These are phyloP conservation scores for Hirudinaria manillensis DNA, from an alignment of 2,888 invertebrate genomes.

Conservation along the genomic window DNA sequence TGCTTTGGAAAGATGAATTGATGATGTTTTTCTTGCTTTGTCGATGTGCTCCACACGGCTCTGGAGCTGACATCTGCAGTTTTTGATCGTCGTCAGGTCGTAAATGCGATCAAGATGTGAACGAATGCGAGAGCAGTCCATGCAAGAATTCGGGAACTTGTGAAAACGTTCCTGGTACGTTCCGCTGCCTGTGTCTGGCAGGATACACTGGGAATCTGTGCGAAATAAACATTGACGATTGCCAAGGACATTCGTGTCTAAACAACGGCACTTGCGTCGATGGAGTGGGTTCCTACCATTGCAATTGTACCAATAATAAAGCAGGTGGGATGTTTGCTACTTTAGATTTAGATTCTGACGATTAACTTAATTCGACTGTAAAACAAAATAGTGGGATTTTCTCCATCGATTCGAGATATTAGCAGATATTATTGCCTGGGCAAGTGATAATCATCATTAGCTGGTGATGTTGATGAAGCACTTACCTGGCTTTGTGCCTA, in stretches of 20 bases:
- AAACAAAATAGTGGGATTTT: too few relatives aligned
- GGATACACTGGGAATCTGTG: constrained; percentile 94
- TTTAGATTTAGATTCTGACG: background rate
- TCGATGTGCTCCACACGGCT: too few relatives aligned
- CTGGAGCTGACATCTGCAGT: background rate
- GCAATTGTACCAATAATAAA: constrained; percentile 78
- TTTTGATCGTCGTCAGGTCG: background rate
- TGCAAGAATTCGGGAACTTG: constrained; percentile 10
- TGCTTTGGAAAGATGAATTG: too few relatives aligned
- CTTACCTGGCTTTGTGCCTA: too few relatives aligned
- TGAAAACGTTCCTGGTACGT: constrained; percentile 64
- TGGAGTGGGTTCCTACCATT: constrained; percentile 60
- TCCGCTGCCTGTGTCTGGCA: constrained; percentile 89
- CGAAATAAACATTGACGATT: constrained; percentile 88
- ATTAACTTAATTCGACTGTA: too few relatives aligned
- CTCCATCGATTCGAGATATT: too few relatives aligned
- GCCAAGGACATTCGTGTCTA: constrained; percentile 73
- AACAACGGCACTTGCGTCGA: constrained; percentile 94
- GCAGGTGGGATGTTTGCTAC: constrained; percentile 66
- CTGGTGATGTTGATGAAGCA: too few relatives aligned
- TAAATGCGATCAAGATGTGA: background rate
- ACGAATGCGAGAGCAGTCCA: background rate
- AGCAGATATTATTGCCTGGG: too few relatives aligned
- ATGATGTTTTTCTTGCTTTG: too few relatives aligned
- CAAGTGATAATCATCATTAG: too few relatives aligned